Evolutionary conservation across 1,140 invertebrate species (phyloP), one percentile per base, ranked within the genome.

Genomic region (Drosophila takahashii): DNA sequence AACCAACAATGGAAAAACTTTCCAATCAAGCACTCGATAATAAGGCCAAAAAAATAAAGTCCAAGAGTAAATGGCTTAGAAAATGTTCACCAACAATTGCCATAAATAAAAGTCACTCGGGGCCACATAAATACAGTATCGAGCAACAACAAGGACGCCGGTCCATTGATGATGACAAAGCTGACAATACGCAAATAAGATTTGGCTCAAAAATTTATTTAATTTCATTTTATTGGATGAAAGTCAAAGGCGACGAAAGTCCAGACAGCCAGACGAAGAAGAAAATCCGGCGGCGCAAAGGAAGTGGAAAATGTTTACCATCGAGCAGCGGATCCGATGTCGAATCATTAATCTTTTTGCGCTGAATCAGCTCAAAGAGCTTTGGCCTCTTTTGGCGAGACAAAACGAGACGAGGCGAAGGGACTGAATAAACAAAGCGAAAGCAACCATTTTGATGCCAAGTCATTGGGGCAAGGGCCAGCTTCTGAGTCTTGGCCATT

Each of bases 131-230:
- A 78, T 78, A 76, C 51, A 71, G 72, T 65, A 81, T 86, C 67
- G 73, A 81, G 39, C 32, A 50, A 71, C 41, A 69, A 60, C 18
- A 29, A 36, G 36, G 47, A 37, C 37, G 34, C 52, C 22, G 41
- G 41, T 10, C 57, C 62, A 69, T 69, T 69, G 75, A 77, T 27
- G 59, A 74, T 61, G 59, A 53, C 57, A 79, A 79, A 74, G 75
- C 78, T 70, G 83, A 83, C 83, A 86, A 83, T 83, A 87, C 81
- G 77, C 84, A 87, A 87, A 89, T 89, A 89, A 83, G 83, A 89
- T 87, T 87, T 89, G 75, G 79, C 72, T 89, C 71, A 83, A 87
- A 87, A 87, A 87, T 83, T 83, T 87, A 89, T 89, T 87, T 87
- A 89, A 87, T 89, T 83, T 89, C 79, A 77, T 76, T 87, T 86